Evolutionary conservation across 2,888 invertebrate genomes (phyloP), one percentile per base, ranked within the genome.

Genomic region (Dynastes tityus): DNA sequence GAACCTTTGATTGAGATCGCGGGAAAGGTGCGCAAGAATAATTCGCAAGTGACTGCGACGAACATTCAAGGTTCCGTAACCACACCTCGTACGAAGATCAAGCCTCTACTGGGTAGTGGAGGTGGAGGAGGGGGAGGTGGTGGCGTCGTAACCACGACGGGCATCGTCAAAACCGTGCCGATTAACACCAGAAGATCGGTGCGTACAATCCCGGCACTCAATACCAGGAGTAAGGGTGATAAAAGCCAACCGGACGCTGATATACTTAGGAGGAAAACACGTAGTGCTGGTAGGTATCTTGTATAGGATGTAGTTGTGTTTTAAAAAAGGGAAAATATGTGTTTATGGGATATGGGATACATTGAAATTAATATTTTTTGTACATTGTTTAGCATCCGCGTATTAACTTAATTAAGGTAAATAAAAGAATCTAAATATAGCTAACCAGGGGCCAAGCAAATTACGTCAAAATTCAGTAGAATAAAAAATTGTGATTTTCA

Each of bases 1-100:
- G 95, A 96, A 88, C 95, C 95, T 77, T 89, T 95, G 79, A 94
- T 94, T 82, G 93, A 94, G 85, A 90, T 92, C 73, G 91, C 91
- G 16, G 92, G 93, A 83, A 91, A 95, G 89, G 92, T 94, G 88
- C 90, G 94, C 83, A 90, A 89, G 86, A 80, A 71, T 61, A 79
- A 67, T 27, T 49, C 76, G 29, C 65, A 80, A 22, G 78, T 78
- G 40, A 68, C 29, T 11, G 68, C 65, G 22, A 77, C 79, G 11
- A 79, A 73, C 53, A 71, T 51, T 11, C 67, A 70, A 9, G 63
- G 73, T 13, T 16, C 68, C 5, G 49, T 67, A 6, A 11, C 73
- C 9, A 27, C 73, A 27, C 73, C 73, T 3, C 61, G 73, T 8
- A 45, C 61, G 16, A 78, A 78, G 65, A 64, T 78, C 32, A 78